Conservation (phyloP, 2,113 vertebrate genomes). For the Sinocyclocheilus anophthalmus region DNA sequence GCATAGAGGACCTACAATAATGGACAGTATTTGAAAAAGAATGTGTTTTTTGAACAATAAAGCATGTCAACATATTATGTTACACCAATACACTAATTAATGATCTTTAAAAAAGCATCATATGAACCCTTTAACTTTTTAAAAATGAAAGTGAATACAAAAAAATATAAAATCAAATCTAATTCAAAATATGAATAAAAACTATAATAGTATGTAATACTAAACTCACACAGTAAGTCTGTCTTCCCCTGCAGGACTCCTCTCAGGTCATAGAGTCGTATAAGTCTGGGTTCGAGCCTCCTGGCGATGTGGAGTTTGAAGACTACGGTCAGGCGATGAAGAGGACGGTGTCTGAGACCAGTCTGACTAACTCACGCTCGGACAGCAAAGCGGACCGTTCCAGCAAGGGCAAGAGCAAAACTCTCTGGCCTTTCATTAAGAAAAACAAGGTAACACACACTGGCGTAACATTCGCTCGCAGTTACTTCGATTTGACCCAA, state of each 20-base stretch:
- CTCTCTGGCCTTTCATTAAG: conserved; percentile 97
- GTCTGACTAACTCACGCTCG: conserved; percentile 83
- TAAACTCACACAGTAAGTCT: background rate
- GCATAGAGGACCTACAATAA: too few species aligned
- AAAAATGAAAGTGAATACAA: too few species aligned
- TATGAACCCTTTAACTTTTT: too few species aligned
- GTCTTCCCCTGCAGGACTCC: conserved; percentile 80
- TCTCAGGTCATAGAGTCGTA: conserved; percentile 92
- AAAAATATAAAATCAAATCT: too few species aligned
- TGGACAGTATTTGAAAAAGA: too few species aligned
- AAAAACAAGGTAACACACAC: conserved; percentile 93
- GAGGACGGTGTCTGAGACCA: conserved; percentile 86
- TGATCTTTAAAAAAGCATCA: too few species aligned
- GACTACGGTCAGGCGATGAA: conserved; percentile 95
- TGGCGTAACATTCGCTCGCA: background rate
- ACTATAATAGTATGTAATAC: too few species aligned
- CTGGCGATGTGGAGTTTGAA: conserved; percentile 93
- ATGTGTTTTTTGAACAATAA: too few species aligned
- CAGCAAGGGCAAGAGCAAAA: conserved; percentile 88
- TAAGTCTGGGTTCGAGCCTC: conserved; percentile 95
- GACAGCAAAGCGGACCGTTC: conserved; percentile 83
- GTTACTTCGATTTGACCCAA: background rate
- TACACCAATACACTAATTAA: too few species aligned
- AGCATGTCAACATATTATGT: too few species aligned
- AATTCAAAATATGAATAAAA: too few species aligned